phyloP scores from a whole-genome alignment of 2,113 vertebrate genomes.

The Sylvietta virens region DNA sequence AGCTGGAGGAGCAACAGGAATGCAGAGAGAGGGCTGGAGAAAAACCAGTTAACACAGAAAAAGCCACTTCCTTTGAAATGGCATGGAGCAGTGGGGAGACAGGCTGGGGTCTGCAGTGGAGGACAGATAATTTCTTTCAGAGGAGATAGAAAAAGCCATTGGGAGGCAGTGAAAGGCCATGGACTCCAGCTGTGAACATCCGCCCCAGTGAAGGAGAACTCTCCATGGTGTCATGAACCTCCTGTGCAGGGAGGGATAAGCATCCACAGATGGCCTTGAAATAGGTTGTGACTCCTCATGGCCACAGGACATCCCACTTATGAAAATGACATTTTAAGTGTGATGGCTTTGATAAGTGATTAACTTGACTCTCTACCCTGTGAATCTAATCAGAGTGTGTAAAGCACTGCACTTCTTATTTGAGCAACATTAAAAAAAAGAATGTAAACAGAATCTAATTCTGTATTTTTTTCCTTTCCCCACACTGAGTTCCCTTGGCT shows the following conservation, averaged over 20 bases:
- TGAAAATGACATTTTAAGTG: neutral
- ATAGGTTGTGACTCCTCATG: neutral
- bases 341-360: neutral
- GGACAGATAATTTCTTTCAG: neutral
- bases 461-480: neutral
- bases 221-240: neutral
- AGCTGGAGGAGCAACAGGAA: neutral
- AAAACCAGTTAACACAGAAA: neutral
- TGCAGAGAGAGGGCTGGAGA: neutral
- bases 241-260: neutral
- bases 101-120: neutral
- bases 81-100: neutral
- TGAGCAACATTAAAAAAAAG: neutral
- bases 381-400: neutral
- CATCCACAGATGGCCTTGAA: neutral
- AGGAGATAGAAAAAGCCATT: neutral
- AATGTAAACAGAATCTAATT: conserved; percentile 10
- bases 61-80: neutral
- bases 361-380: neutral
- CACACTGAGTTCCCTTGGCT: conserved; percentile 15
- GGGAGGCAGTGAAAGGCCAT: neutral
- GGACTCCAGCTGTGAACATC: neutral
- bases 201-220: neutral
- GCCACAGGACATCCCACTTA: neutral
- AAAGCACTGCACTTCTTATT: neutral